Conservation (phyloP, 2,113 vertebrate species). For the Barbus barbus region DNA sequence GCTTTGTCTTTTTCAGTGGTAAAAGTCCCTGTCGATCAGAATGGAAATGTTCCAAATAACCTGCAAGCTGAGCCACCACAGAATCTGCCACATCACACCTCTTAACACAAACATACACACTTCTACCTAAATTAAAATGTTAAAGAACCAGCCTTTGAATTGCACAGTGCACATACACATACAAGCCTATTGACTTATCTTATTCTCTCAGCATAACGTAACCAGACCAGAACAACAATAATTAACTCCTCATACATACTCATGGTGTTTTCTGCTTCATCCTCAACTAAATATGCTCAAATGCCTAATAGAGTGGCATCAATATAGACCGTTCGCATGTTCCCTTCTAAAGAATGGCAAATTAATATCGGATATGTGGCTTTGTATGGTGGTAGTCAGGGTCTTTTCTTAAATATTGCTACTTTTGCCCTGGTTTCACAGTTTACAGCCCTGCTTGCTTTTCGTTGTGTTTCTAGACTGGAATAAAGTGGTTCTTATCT, state of each 20-base stretch:
- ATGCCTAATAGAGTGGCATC: not conserved
- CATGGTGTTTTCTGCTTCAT: not conserved
- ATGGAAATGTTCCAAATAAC: constrained; percentile 60
- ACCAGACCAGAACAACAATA: not conserved
- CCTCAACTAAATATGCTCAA: constrained; percentile 2
- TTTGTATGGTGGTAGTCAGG: constrained; percentile 6
- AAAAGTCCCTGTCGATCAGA: constrained; percentile 63
- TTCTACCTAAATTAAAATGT: not conserved
- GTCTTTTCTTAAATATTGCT: not conserved
- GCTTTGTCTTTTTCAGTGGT: constrained; percentile 58
- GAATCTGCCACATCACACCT: constrained; percentile 74
- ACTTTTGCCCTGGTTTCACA: not conserved
- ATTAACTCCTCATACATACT: not conserved
- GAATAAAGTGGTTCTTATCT: constrained; percentile 4
- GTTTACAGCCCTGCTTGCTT: constrained; percentile 20
- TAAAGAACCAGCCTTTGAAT: constrained; percentile 11
- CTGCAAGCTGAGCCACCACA: constrained; percentile 77
- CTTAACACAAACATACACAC: constrained; percentile 40
- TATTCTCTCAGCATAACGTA: not conserved
- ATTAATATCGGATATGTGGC: not conserved
- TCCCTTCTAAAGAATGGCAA: not conserved
- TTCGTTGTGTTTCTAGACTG: not conserved
- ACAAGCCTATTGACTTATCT: not conserved
- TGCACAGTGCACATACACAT: constrained; percentile 30
- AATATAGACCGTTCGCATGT: not conserved